These are phyloP conservation scores for Poeciliopsis occidentalis DNA, from an alignment of 2,113 vertebrate species.

Conservation along the genomic window DNA sequence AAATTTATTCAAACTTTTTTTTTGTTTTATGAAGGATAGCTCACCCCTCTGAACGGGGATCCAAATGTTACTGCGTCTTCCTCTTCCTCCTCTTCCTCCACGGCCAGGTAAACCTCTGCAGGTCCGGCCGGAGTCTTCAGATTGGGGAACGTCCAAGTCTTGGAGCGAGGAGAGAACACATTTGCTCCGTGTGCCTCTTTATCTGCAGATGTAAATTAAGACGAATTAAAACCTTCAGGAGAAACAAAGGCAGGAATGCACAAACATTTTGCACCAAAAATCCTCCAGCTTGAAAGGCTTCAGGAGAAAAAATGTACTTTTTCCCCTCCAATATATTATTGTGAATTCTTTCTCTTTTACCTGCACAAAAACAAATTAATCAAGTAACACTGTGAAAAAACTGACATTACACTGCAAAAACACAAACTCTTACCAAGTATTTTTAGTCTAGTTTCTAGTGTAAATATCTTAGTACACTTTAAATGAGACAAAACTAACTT, in stretches of 20 bases:
- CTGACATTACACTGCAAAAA: too few relatives aligned
- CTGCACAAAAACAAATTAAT: too few relatives aligned
- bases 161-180: slow-evolving; percentile 75
- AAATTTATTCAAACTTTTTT: neutral
- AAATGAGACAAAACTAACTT: too few relatives aligned
- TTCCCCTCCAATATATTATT: too few relatives aligned
- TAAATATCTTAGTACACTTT: too few relatives aligned
- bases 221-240: neutral
- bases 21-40: neutral
- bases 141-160: slow-evolving; percentile 92
- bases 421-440: too few relatives aligned
- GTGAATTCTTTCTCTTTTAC: too few relatives aligned
- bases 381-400: too few relatives aligned
- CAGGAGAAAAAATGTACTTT: too few relatives aligned
- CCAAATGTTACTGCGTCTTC: slow-evolving; percentile 79
- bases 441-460: too few relatives aligned
- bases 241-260: neutral
- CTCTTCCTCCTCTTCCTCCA: slow-evolving; percentile 78
- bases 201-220: slow-evolving; percentile 46
- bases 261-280: too few relatives aligned
- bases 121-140: slow-evolving; percentile 78
- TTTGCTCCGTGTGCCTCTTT: slow-evolving; percentile 61
- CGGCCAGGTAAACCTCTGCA: slow-evolving; percentile 84
- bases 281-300: too few relatives aligned
- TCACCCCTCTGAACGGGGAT: slow-evolving; percentile 73